A percentile compares a stretch with the other conserved stretches of the same genome.
Conservation (phyloP, 2,797 vertebrate genomes). For the Malurus splendens region DNA sequence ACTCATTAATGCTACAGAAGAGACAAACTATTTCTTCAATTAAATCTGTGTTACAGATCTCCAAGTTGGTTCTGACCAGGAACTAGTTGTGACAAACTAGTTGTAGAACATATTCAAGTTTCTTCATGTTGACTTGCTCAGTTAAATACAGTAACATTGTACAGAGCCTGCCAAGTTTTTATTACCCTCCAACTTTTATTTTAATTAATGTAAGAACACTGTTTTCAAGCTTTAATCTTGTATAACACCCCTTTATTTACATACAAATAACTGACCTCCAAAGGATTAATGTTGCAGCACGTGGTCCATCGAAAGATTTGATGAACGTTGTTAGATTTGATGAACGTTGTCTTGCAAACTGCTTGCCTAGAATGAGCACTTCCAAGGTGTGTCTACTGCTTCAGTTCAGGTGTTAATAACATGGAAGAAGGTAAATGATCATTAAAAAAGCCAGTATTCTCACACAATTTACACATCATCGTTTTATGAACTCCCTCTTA, state of each 20-base stretch:
- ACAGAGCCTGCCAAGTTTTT: background rate
- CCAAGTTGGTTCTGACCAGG: background rate
- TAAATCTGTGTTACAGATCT: background rate
- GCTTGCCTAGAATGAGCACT: background rate
- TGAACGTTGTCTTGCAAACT: background rate
- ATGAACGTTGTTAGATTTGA: background rate
- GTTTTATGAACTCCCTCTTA: background rate
- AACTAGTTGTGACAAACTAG: background rate
- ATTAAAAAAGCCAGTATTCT: background rate
- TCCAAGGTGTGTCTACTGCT: background rate
- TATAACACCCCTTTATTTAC: background rate
- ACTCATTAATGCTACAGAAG: background rate
- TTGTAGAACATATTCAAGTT: background rate
- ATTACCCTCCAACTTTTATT: background rate
- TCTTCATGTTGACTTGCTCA: background rate
- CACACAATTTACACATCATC: background rate
- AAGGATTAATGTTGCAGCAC: background rate
- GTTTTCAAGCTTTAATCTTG: background rate
- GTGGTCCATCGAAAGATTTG: background rate
- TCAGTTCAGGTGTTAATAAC: background rate
- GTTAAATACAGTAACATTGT: background rate
- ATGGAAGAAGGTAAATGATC: background rate
- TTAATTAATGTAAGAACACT: background rate
- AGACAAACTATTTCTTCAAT: background rate
- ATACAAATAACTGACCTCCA: background rate